Percentiles rank a stretch among this genome's conserved stretches.
Conservation (phyloP, 2,888 invertebrate species). For the Pseudococcus viburni region DNA sequence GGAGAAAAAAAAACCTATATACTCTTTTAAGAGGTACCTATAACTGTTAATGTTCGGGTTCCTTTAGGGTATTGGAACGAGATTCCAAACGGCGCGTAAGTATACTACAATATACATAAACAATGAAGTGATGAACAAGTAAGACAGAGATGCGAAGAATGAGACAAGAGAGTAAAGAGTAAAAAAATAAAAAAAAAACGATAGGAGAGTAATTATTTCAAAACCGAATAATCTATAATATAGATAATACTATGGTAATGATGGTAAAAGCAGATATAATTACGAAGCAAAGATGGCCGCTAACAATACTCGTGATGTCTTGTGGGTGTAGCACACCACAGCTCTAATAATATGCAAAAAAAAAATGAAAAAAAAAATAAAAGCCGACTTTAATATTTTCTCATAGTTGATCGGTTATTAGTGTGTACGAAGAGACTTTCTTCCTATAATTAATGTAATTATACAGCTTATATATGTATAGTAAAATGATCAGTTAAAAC, state of each 20-base stretch:
- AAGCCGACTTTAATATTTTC: slow-evolving; percentile 65
- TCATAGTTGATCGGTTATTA: slow-evolving; percentile 65
- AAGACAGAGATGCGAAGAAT: not conserved
- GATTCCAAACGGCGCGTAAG: slow-evolving; percentile 57
- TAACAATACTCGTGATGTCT: slow-evolving; percentile 66
- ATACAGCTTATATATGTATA: slow-evolving; percentile 51
- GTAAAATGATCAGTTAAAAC: slow-evolving; percentile 62
- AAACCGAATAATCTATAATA: slow-evolving; percentile 65
- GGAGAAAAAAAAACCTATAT: not conserved
- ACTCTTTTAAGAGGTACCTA: slow-evolving; percentile 29
- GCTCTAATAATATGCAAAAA: slow-evolving; percentile 62
- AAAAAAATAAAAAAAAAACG: slow-evolving; percentile 24
- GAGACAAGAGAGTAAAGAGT: not conserved
- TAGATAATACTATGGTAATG: slow-evolving; percentile 65
- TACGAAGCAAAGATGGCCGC: slow-evolving; percentile 64
- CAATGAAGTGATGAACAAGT: slow-evolving; percentile 38
- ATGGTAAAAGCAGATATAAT: slow-evolving; percentile 64
- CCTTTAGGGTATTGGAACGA: slow-evolving; percentile 62
- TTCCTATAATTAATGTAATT: slow-evolving; percentile 66
- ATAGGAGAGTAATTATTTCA: slow-evolving; percentile 64
- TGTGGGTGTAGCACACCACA: slow-evolving; percentile 62
- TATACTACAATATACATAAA: slow-evolving; percentile 46
- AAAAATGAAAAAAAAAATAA: slow-evolving; percentile 54
- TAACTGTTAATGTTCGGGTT: slow-evolving; percentile 61
- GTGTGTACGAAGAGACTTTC: slow-evolving; percentile 64